These are phyloP conservation scores for Calidris pygmaea DNA, from an alignment of 2,113 vertebrate species.

Conservation along the genomic window DNA sequence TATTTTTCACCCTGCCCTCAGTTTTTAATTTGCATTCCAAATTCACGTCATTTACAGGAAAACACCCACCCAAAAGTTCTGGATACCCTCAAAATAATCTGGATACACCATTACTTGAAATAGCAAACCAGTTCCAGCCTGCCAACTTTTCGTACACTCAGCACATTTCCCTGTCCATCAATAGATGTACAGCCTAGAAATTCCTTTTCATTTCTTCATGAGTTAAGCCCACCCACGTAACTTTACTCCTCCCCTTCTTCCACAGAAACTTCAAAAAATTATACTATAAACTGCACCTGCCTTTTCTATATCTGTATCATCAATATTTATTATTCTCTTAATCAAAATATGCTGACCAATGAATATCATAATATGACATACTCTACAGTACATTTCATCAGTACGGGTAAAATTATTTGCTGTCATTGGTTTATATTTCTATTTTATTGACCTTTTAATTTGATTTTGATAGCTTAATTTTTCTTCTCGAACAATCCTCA, in stretches of 20 bases:
- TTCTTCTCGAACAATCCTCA: slow-evolving; percentile 30
- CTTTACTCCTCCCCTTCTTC: not conserved
- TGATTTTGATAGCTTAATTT: slow-evolving; percentile 40
- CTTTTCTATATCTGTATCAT: not conserved
- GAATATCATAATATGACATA: not conserved
- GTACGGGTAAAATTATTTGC: not conserved
- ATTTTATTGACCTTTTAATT: slow-evolving; percentile 60
- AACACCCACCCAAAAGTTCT: not conserved
- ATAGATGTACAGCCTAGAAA: not conserved
- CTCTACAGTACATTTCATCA: not conserved
- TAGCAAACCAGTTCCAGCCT: not conserved
- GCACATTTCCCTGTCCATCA: not conserved
- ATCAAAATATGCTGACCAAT: not conserved
- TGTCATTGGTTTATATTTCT: slow-evolving; percentile 36
- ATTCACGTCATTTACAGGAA: not conserved
- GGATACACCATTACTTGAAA: not conserved
- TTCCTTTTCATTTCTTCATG: not conserved
- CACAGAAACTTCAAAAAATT: not conserved
- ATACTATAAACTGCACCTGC: not conserved
- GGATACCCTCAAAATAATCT: not conserved
- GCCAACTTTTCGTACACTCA: not conserved
- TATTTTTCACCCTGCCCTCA: not conserved
- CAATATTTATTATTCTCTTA: slow-evolving; percentile 18
- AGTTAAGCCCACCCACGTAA: not conserved
- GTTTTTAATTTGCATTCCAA: not conserved